Conservation (phyloP, 2,113 vertebrate species). For the Lophura nycthemera region DNA sequence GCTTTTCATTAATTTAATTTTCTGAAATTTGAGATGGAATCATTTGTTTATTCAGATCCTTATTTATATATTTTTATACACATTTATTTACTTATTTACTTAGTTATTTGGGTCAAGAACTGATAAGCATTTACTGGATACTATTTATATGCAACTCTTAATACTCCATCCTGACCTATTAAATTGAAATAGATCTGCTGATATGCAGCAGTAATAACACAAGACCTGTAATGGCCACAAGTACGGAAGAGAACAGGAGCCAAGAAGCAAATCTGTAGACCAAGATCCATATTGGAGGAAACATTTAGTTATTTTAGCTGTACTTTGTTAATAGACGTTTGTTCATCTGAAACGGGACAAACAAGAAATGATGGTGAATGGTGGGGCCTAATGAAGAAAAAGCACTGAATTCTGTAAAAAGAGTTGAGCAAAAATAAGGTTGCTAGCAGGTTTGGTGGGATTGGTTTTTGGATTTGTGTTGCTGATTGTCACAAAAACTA, state of each 20-base stretch:
- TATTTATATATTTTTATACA: background rate
- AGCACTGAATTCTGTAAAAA: background rate
- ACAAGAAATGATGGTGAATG: background rate
- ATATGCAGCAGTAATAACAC: background rate
- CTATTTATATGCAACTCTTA: background rate
- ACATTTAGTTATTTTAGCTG: background rate
- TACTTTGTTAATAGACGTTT: background rate
- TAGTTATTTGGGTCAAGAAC: background rate
- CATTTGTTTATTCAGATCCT: background rate
- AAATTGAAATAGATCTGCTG: background rate
- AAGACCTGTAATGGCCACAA: background rate
- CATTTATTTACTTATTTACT: background rate
- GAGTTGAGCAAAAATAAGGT: background rate
- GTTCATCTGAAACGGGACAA: background rate
- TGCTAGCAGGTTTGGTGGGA: background rate
- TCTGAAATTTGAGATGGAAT: background rate
- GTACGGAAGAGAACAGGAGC: background rate
- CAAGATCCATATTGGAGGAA: background rate
- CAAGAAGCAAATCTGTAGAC: background rate
- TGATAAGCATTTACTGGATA: background rate
- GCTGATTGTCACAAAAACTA: background rate
- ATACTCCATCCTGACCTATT: background rate
- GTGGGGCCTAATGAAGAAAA: background rate
- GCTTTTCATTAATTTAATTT: constrained; percentile 18
- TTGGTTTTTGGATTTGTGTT: background rate